phyloP scores from a whole-genome alignment of 2,113 vertebrate genomes.

The Sarotherodon lohbergeri region DNA sequence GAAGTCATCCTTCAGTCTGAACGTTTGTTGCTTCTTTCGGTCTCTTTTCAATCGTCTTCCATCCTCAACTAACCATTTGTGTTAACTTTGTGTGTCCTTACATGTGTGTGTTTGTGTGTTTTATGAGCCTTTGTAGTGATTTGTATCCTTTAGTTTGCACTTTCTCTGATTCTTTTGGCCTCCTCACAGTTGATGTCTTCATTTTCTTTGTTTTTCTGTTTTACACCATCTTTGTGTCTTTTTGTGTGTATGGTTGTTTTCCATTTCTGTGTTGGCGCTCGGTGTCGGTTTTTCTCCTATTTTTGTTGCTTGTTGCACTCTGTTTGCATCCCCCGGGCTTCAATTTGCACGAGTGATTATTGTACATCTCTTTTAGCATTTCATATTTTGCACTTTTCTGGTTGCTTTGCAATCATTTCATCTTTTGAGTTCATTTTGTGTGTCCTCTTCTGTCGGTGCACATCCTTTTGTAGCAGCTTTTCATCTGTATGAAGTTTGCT shows the following conservation, averaged over 20 bases:
- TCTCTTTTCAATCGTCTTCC: neutral
- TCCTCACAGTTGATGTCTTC: neutral
- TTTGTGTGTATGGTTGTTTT: neutral
- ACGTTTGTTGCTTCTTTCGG: neutral
- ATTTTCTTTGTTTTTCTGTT: neutral
- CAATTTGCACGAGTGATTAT: neutral
- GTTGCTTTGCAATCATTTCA: neutral
- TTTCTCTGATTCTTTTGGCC: neutral
- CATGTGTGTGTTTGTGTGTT: neutral
- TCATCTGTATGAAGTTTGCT: neutral
- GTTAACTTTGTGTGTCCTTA: neutral
- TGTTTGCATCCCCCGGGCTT: fast-evolving
- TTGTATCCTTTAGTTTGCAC: neutral
- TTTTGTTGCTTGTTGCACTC: neutral
- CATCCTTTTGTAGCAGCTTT: neutral
- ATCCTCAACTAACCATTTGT: fast-evolving
- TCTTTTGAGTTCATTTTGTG: neutral
- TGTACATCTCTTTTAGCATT: neutral
- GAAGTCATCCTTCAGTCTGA: neutral
- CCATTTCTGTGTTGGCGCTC: neutral
- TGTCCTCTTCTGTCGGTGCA: neutral
- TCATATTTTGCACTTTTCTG: neutral
- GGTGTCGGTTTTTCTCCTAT: no score
- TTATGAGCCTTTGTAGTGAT: no score
- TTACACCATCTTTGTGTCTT: neutral